These are phyloP conservation scores for Anthoptus insignis DNA, from an alignment of 2,888 invertebrate genomes.

Conservation along the genomic window DNA sequence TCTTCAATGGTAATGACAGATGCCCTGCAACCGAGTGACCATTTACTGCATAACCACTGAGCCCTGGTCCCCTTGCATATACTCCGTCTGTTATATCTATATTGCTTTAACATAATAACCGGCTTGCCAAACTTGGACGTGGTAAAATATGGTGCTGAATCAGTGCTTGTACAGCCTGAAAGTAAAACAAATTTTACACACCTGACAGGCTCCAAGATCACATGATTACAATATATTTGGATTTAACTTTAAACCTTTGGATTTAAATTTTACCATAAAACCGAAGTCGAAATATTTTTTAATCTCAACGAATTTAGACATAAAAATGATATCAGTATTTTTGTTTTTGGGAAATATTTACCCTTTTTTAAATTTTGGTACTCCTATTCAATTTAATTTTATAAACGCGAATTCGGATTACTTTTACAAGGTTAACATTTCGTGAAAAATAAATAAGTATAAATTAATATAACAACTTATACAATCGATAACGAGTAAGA, in stretches of 20 bases:
- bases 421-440: too few species aligned
- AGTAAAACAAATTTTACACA: neutral
- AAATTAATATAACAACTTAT: neutral
- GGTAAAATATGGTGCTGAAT: slow-evolving; percentile 19
- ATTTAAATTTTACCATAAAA: too few species aligned
- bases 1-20: slow-evolving; percentile 58
- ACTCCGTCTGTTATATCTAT: slow-evolving; percentile 53
- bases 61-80: slow-evolving; percentile 47
- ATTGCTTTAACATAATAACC: slow-evolving; percentile 48
- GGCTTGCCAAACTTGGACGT: slow-evolving; percentile 53
- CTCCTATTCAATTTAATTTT: neutral
- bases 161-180: neutral
- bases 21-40: slow-evolving; percentile 58
- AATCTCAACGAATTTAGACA: too few species aligned
- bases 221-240: too few species aligned
- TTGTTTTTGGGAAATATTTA: too few species aligned
- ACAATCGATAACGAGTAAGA: neutral
- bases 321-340: too few species aligned
- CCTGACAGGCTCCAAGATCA: too few species aligned
- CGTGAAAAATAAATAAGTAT: neutral
- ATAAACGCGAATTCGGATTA: too few species aligned
- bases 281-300: too few species aligned
- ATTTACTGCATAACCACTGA: slow-evolving; percentile 56
- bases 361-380: neutral
- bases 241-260: too few species aligned